Percentiles rank a stretch among this genome's conserved stretches.
phyloP scores from a whole-genome alignment of 2,888 invertebrate species.

The Tortrix viridana region DNA sequence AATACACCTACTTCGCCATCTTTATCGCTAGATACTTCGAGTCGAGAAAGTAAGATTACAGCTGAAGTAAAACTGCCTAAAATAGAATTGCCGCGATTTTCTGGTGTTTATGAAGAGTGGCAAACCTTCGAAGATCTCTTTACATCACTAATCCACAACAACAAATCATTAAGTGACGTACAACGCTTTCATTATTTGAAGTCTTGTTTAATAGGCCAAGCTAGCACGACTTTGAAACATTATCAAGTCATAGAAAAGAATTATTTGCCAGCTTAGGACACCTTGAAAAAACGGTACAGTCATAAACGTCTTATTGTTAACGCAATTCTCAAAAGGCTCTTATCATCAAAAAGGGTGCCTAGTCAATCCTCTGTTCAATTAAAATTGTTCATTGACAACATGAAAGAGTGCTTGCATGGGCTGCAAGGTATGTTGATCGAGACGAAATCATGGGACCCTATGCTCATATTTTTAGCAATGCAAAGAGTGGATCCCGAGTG shows the following conservation, averaged over 20 bases:
- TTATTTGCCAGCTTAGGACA: slow-evolving; percentile 41
- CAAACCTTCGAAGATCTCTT: slow-evolving; percentile 40
- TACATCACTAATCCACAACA: slow-evolving; percentile 39
- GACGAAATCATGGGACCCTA: not conserved
- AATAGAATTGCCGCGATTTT: slow-evolving; percentile 39
- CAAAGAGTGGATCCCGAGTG: not conserved
- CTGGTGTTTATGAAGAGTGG: slow-evolving; percentile 40
- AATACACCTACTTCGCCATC: too few species aligned
- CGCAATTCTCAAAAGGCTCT: slow-evolving; percentile 15
- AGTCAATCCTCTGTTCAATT: not conserved
- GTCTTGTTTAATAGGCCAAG: slow-evolving; percentile 23
- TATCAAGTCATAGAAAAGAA: slow-evolving; percentile 37
- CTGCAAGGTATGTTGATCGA: not conserved
- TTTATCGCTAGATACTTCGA: not conserved
- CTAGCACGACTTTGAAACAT: slow-evolving; percentile 26
- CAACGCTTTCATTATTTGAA: slow-evolving; percentile 33
- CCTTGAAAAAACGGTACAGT: too few species aligned
- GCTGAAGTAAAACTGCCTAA: slow-evolving; percentile 31
- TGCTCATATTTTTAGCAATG: not conserved
- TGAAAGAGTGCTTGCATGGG: not conserved
- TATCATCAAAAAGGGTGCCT: not conserved
- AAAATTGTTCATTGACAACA: slow-evolving; percentile 1
- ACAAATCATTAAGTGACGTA: slow-evolving; percentile 14
- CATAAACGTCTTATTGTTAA: not conserved
- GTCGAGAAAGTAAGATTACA: not conserved